These are phyloP conservation scores for Trichacis sp. DNA, from an alignment of 2,888 invertebrate genomes.

Conservation along the genomic window DNA sequence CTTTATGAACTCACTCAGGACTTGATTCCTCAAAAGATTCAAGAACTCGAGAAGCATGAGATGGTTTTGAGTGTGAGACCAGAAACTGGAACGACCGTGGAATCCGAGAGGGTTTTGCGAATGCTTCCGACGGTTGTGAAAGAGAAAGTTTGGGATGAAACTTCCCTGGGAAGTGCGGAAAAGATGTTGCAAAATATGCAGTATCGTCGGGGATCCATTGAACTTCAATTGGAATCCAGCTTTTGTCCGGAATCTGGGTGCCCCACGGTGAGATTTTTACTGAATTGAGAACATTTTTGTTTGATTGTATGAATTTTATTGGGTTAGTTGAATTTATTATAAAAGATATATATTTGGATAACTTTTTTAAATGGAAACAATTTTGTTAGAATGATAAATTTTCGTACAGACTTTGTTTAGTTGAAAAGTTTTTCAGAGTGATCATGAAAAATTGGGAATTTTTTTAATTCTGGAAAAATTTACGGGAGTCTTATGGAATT, in stretches of 20 bases:
- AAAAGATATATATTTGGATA: no score
- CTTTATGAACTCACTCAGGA: slow-evolving; percentile 66
- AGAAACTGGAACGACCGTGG: slow-evolving; percentile 71
- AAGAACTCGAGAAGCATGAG: slow-evolving; percentile 69
- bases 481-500: no score
- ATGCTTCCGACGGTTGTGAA: slow-evolving; percentile 54
- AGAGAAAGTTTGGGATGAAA: slow-evolving; percentile 7
- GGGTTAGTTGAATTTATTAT: no score
- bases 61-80: slow-evolving; percentile 69
- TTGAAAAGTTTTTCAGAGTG: no score
- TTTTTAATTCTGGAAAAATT: no score
- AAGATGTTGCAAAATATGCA: slow-evolving; percentile 51
- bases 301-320: no score
- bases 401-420: no score
- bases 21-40: slow-evolving; percentile 59
- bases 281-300: no score
- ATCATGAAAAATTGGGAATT: no score
- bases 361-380: no score
- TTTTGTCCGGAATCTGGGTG: slow-evolving; percentile 64
- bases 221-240: slow-evolving; percentile 56
- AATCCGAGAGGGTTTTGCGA: slow-evolving; percentile 65
- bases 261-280: slow-evolving; percentile 58
- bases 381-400: no score
- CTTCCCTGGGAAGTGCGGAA: slow-evolving; percentile 36
- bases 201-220: slow-evolving; percentile 54